Evolutionary conservation across 1,140 invertebrate genomes (phyloP).

Genomic region (Camponotus floridanus): DNA sequence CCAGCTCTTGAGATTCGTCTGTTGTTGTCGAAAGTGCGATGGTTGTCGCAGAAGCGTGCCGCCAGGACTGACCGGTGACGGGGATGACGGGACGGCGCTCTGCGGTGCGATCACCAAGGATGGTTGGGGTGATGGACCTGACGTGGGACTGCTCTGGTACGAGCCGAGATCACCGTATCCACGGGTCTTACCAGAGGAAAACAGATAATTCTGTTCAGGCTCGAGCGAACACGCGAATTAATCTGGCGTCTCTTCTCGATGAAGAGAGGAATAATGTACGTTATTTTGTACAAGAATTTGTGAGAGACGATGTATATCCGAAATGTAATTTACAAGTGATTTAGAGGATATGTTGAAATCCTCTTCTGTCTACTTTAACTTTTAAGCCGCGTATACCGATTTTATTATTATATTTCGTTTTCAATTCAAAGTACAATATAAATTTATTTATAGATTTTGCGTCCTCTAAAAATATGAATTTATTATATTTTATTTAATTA

Average conservation of each 20-base stretch:
- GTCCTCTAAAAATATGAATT: neutral
- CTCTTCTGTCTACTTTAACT: neutral
- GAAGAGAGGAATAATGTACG: neutral
- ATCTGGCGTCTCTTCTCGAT: neutral
- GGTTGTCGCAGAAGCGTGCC: constrained; percentile 80
- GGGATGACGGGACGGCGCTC: constrained; percentile 68
- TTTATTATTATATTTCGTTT: too few species aligned
- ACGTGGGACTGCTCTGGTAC: constrained; percentile 81
- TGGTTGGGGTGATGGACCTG: constrained; percentile 78
- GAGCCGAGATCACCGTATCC: constrained; percentile 81
- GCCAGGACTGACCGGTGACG: constrained; percentile 78
- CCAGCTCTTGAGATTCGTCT: constrained; percentile 76
- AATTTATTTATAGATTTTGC: too few species aligned
- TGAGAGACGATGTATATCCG: neutral
- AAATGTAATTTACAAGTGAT: neutral
- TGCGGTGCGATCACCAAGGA: constrained; percentile 67
- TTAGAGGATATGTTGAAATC: neutral
- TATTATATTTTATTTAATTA: neutral
- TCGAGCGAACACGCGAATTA: constrained; percentile 27
- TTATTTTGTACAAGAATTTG: neutral
- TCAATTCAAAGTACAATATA: too few species aligned
- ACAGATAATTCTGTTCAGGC: constrained; percentile 68
- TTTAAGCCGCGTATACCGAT: too few species aligned
- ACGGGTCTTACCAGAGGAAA: constrained; percentile 81
- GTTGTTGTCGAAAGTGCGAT: constrained; percentile 77